Evolutionary conservation across 2,888 invertebrate species (phyloP), one percentile per base, ranked within the genome.

Genomic region (Xestia c-nigrum): DNA sequence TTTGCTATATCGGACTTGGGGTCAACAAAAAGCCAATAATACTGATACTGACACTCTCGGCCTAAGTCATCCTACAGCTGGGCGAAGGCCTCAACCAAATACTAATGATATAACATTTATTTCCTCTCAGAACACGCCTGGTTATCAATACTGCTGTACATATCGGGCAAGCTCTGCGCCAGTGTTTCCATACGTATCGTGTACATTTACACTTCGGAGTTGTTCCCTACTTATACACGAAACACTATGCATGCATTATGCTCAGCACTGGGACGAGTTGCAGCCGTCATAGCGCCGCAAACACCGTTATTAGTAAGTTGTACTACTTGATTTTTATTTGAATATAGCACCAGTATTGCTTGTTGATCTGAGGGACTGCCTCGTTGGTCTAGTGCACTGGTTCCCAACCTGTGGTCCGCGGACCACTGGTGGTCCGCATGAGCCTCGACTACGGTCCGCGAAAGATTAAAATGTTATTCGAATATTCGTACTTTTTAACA

Each of bases 291-390:
- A 63, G 94, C 94, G 0, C 93, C 94, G 12, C 91, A 92, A 89
- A 94, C 93, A 2, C 93, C 94, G 12, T 86, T 93, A 79, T 78
- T 94, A 83, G 94, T 94, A 87, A 90, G 92, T 84, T n/a, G 0
- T 4, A 61, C 40, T 40, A 24, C 16, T 2, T 3, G 21, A 46
- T 47, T 47, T 47, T 47, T 16, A 47, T 47, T 47, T 47, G 16
- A 47, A 47, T 5, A 47, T 47, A 16, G 5, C 47, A 47, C 12
- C 14, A 40, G 1, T 40, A 40, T 7, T 40, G 40, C 40, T 40
- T 7, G 7, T 40, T 40, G 47, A 19, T 50, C 16, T 50, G 47
- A 6, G 6, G 19, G 47, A 50, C 19, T 50, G 50, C 16, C 19
- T 50, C 19, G 19, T 47, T 19, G 6, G 47, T 47, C 47, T n/a